Percentiles rank a stretch among this genome's conserved stretches.
These are phyloP conservation scores for Spodoptera littoralis DNA, from an alignment of 2,888 invertebrate genomes.

Conservation along the genomic window DNA sequence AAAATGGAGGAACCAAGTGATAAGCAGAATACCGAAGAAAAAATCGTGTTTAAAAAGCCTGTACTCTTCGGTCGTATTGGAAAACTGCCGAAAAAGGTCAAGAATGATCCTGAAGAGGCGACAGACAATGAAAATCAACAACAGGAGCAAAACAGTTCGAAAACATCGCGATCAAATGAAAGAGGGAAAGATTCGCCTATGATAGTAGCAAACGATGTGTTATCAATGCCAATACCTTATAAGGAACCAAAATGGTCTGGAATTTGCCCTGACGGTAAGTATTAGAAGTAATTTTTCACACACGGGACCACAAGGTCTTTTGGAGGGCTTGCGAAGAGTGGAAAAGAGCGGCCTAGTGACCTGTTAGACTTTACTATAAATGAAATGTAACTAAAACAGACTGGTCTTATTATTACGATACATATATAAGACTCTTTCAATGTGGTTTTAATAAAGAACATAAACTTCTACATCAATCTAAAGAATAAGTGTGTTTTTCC, in stretches of 20 bases:
- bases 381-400: too few species aligned
- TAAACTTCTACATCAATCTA: too few species aligned
- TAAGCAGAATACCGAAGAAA: conserved; percentile 59
- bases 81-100: conserved; percentile 83
- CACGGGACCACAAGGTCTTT: too few species aligned
- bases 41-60: conserved; percentile 87
- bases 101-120: conserved; percentile 59
- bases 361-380: too few species aligned
- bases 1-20: conserved; percentile 58
- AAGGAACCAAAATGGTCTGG: conserved; percentile 95
- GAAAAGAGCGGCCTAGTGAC: too few species aligned
- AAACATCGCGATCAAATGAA: conserved; percentile 52
- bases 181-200: conserved; percentile 71
- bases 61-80: conserved; percentile 86
- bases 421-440: too few species aligned
- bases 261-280: conserved; percentile 84
- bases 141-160: conserved; percentile 45
- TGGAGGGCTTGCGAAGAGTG: too few species aligned
- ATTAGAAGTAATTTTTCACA: background rate
- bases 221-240: conserved; percentile 89
- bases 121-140: conserved; percentile 59
- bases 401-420: too few species aligned
- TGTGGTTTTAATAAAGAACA: too few species aligned
- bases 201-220: conserved; percentile 71
- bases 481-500: too few species aligned